Base-by-base conservation (phyloP, 2,888 invertebrate genomes). In the Alloplasta piceator region DNA sequence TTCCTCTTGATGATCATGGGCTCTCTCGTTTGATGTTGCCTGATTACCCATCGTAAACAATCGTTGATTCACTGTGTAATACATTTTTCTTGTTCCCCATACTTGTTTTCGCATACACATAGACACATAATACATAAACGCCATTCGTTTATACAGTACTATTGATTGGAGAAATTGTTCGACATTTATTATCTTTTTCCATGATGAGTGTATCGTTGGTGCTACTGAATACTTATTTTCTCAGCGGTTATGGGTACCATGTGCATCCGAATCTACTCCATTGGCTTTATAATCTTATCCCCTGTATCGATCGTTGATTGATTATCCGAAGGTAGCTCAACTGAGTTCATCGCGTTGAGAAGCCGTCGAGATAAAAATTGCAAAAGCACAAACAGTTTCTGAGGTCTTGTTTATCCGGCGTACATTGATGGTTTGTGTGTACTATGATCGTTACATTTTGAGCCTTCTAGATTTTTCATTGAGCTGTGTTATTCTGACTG, bases 41-140 rank as follows among this genome's bases (percentile, higher is more conserved):
- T 91, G 92, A 92, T 92, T 92, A 92, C 90, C 91, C 89, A 91
- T 88, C 82, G 87, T 90, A 92, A 92, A 91, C 91, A 92, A 90
- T 92, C 89, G 88, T 84, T 90, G 90, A 90, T 92, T 91, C 89
- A 88, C 85, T 83, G 60, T 48, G 77, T 52, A 56, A 48, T 63
- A 74, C 70, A 66, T 78, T 78, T 81, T 82, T 78, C 60, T 78
- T 55, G n/a, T 67, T 71, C 48, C 74, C 55, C 52, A 10, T 16
- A n/a, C n/a, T 64, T 50, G 43, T 66, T 71, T n/a, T 38, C 6
- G 52, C 38, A 43, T 52, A 26, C 39, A 60, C 10, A 9, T n/a
- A 5, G 5, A 9, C 38, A 38, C 55, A 36, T 61, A 61, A 10
- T 36, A 48, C 14, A 41, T 39, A 52, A 71, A 78, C 10, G 26